Base-by-base conservation (phyloP, 2,797 vertebrate species). In the Melopsittacus undulatus region DNA sequence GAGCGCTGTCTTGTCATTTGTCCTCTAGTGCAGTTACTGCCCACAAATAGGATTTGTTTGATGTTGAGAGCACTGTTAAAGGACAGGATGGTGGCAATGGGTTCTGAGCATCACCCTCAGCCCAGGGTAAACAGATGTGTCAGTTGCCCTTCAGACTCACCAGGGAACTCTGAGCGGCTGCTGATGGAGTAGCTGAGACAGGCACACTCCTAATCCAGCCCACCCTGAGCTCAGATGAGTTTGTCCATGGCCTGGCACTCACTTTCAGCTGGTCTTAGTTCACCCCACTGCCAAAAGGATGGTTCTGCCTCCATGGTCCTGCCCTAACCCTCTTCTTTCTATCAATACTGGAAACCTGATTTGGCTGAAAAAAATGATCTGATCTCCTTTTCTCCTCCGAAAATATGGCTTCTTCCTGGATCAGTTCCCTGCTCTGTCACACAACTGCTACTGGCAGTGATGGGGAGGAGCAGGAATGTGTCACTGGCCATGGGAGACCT, bases 1-100 rank as follows among this genome's bases (percentile, higher is more conserved):
- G 36, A 21, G 48, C 0, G 0, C 63, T 24, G 18, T 11, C 36
- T 40, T 18, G 7, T 22, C 26, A 64, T 75, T 29, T 15, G 10
- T 36, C 43, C 26, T 42, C 12, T 2, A 1, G 8, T 1, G 12
- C 82, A 61, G 32, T 75, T 34, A 11, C 5, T 45, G 20, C 12
- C 34, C 38, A 32, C 29, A 73, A 27, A 32, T 10, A 8, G 9
- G 29, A 22, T 43, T 43, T 67, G 10, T 36, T 34, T 45, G n/a
- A 10, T 34, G 15, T 5, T 70, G 30, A 38, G 20, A 69, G 30
- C 32, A 3, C 27, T 1, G 14, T 14, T 52, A 29, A 32, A 75
- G 62, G 40, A 40, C 51, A 57, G 36, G 34, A 7, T 0, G 8
- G 48, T 43, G 29, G 13, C 24, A 38, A 34, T 5, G 23, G 8